These are phyloP conservation scores for Leiothrix lutea DNA, from an alignment of 2,113 vertebrate genomes.

Conservation along the genomic window DNA sequence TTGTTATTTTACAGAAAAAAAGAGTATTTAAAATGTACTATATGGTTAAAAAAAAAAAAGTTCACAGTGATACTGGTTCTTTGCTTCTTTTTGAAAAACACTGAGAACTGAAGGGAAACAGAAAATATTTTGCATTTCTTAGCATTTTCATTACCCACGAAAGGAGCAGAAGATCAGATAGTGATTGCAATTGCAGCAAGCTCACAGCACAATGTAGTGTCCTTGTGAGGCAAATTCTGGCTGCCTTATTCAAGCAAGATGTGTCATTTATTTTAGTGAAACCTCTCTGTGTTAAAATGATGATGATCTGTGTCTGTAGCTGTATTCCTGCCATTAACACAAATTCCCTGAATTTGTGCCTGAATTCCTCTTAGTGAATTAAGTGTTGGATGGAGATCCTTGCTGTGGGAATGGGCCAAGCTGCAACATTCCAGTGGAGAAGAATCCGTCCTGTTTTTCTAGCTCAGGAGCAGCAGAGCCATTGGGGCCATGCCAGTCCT, in stretches of 20 bases:
- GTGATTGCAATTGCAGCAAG: background rate
- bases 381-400: background rate
- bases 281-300: background rate
- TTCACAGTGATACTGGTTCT: background rate
- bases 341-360: background rate
- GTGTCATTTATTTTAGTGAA: background rate
- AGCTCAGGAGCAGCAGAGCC: background rate
- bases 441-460: background rate
- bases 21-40: background rate
- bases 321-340: background rate
- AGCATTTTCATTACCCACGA: background rate
- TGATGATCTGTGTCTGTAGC: background rate
- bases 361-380: background rate
- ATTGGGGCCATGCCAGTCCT: accelerated
- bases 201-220: background rate
- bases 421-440: background rate
- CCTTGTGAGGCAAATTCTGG: background rate
- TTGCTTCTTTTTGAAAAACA: background rate
- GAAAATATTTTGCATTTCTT: background rate
- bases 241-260: background rate
- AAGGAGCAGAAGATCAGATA: background rate
- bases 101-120: background rate
- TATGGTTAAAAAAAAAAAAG: accelerated
- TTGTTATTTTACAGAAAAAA: background rate
- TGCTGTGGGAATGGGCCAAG: background rate